Evolutionary conservation across 2,113 vertebrate species (phyloP).

Genomic region (Apodemus speciosus): DNA sequence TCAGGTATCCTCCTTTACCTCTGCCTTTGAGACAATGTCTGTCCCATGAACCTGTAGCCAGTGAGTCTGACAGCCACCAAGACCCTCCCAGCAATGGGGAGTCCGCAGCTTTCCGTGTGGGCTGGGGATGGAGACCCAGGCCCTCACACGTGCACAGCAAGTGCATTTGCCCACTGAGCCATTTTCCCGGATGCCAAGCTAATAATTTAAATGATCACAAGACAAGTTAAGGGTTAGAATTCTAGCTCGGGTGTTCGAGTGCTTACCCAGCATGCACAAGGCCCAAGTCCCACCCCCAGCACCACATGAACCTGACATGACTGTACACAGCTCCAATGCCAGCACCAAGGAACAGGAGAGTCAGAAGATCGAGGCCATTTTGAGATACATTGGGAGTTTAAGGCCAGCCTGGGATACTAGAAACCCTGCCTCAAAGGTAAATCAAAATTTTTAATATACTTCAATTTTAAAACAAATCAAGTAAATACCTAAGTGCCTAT

Average conservation of each 20-base stretch:
- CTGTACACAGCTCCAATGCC: too few relatives aligned
- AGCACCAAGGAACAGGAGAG: too few relatives aligned
- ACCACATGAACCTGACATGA: neutral
- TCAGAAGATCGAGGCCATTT: neutral
- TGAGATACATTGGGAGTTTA: neutral
- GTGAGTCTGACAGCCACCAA: neutral
- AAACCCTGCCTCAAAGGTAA: neutral
- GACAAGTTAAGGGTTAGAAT: neutral
- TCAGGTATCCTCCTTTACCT: too few relatives aligned
- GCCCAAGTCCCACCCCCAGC: neutral
- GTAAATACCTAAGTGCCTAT: neutral
- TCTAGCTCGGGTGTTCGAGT: too few relatives aligned
- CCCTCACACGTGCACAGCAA: neutral
- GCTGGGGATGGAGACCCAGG: neutral
- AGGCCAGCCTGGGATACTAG: neutral
- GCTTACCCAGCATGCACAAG: neutral
- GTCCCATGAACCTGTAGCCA: neutral
- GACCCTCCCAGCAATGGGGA: neutral
- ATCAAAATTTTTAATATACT: neutral
- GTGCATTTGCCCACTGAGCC: neutral
- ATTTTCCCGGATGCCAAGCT: neutral
- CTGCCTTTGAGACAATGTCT: neutral
- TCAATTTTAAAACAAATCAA: neutral
- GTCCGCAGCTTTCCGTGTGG: neutral
- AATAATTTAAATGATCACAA: neutral